Percentiles rank a stretch among this genome's conserved stretches.
Conservation (phyloP, 2,888 invertebrate genomes). For the Hydrotaea diabolus region DNA sequence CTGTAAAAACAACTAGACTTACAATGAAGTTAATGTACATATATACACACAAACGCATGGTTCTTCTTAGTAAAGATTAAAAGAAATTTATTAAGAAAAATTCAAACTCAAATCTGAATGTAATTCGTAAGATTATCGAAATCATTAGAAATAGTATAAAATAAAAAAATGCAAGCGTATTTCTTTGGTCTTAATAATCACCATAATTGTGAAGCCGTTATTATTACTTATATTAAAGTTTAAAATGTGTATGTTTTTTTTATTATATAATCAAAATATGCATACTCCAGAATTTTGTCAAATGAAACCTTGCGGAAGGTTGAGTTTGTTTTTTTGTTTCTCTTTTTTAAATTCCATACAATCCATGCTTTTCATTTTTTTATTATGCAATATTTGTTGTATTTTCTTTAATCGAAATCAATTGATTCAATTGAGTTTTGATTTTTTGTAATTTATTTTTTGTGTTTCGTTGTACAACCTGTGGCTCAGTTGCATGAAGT, state of each 20-base stretch:
- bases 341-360: neutral
- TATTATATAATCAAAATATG: too few species aligned
- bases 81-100: neutral
- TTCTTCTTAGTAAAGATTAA: too few species aligned
- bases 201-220: too few species aligned
- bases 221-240: too few species aligned
- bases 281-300: too few species aligned
- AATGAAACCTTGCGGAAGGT: neutral
- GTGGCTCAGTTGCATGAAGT: slow-evolving; percentile 9
- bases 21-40: neutral
- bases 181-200: too few species aligned
- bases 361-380: neutral
- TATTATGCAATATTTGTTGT: neutral
- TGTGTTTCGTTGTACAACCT: slow-evolving; percentile 2
- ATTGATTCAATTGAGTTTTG: neutral
- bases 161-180: too few species aligned
- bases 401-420: slow-evolving; percentile 21
- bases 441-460: neutral
- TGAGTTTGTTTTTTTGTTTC: neutral
- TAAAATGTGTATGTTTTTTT: too few species aligned
- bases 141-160: neutral
- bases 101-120: too few species aligned
- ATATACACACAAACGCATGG: neutral
- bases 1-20: neutral
- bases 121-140: too few species aligned